Conservation (phyloP, 2,113 vertebrate genomes). For the Barbus barbus region DNA sequence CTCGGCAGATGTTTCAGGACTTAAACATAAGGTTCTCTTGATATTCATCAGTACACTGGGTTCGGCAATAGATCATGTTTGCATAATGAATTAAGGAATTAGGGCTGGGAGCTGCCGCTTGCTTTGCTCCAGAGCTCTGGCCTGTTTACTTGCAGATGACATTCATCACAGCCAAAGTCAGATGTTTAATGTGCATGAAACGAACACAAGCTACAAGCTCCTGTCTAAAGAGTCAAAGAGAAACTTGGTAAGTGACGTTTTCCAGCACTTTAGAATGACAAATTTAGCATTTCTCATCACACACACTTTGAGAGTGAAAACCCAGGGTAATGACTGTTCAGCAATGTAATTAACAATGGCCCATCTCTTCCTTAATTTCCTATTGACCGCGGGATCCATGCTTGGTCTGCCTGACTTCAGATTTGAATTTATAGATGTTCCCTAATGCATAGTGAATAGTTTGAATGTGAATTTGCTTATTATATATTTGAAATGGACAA, state of each 20-base stretch:
- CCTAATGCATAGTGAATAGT: slow-evolving; percentile 13
- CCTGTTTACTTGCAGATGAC: slow-evolving; percentile 56
- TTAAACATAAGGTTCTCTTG: slow-evolving; percentile 64
- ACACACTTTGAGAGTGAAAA: slow-evolving; percentile 6
- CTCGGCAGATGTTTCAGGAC: slow-evolving; percentile 74
- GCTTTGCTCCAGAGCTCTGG: slow-evolving; percentile 16
- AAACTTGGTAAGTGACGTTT: not conserved
- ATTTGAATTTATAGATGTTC: slow-evolving; percentile 34
- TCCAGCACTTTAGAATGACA: not conserved
- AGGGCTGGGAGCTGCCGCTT: slow-evolving; percentile 52
- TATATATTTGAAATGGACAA: too few species aligned
- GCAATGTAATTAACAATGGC: slow-evolving; percentile 25
- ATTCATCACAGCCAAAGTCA: slow-evolving; percentile 49
- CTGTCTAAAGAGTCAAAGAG: not conserved
- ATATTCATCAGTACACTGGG: slow-evolving; percentile 68
- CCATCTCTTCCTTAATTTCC: not conserved
- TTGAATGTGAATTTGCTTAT: slow-evolving; percentile 25
- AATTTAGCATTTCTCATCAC: slow-evolving; percentile 2
- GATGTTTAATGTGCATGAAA: slow-evolving; percentile 47
- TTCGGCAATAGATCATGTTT: slow-evolving; percentile 61
- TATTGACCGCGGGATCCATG: not conserved
- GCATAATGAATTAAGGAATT: slow-evolving; percentile 67
- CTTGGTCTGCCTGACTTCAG: not conserved
- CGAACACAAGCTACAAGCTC: slow-evolving; percentile 16
- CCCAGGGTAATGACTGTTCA: not conserved